Evolutionary conservation across 2,113 vertebrate species (phyloP), one percentile per base, ranked within the genome.

Genomic region (Cyanocitta stelleri): DNA sequence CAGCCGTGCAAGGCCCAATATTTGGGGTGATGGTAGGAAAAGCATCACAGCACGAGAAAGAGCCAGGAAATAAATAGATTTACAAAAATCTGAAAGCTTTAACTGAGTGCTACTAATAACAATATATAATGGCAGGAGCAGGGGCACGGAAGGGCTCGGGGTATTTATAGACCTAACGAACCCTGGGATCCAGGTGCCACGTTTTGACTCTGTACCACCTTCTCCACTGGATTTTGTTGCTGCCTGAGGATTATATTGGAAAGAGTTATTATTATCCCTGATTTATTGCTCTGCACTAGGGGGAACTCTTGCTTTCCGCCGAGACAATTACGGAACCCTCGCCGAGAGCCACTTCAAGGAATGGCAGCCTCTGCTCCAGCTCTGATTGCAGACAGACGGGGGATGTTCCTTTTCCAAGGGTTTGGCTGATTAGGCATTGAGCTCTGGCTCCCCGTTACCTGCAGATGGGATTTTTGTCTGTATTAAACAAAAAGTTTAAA

Each of bases 241-340:
- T 97, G 96, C 97, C 93, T 71, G 91, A 97, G 97, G 97, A 98
- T 98, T 98, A 97, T 98, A 98, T 98, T 96, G 96, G 97, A 97
- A 97, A 96, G 96, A 97, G 96, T 97, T 98, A 97, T 98, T 98
- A 98, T 98, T 97, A 98, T 97, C 97, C 35, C 5, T 97, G 98
- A 97, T 98, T 97, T 98, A 97, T 97, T 89, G 71, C 24, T 78
- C 96, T 95, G 97, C 97, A 95, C 96, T 96, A 94, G 95, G 95
- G 97, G 96, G 92, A 98, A 97, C 97, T 97, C 87, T 35, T 91
- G 67, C 97, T 97, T 97, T 98, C 95, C 30, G 37, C 89, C 35
- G 69, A 97, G 95, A 97, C 96, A 97, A 97, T 98, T 97, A 97
- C 24, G 4, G 88, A 97, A 84, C 94, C 95, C 95, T 97, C 69